These are phyloP conservation scores for Neuroscelio doddi DNA, from an alignment of 2,888 invertebrate genomes.

Conservation along the genomic window DNA sequence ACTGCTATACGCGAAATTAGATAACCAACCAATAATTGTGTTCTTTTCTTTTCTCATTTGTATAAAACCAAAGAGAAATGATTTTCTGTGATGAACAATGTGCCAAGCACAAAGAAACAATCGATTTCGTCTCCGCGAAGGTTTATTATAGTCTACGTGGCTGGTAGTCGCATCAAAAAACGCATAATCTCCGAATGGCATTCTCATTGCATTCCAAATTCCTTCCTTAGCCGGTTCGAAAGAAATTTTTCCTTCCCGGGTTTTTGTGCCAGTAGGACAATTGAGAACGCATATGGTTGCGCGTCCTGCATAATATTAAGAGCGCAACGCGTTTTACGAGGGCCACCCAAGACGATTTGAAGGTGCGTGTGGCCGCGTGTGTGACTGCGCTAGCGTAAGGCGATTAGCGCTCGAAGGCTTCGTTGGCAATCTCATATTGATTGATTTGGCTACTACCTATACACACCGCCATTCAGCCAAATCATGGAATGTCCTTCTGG, in stretches of 20 bases:
- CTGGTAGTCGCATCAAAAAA: constrained; percentile 22
- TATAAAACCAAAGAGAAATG: too few relatives aligned
- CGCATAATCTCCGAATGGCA: constrained; percentile 41
- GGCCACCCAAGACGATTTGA: constrained; percentile 62
- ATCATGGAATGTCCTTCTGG: constrained; percentile 54
- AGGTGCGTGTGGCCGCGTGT: constrained; percentile 50
- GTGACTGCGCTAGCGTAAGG: constrained; percentile 49
- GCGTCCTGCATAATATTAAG: constrained; percentile 65
- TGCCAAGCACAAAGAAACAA: constrained; percentile 11
- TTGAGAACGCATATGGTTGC: constrained; percentile 56
- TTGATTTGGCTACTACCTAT: constrained; percentile 47
- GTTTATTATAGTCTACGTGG: constrained; percentile 12
- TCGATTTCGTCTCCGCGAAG: constrained; percentile 7
- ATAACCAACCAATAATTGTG: too few relatives aligned
- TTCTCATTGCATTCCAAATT: constrained; percentile 40
- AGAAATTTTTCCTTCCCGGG: constrained; percentile 32
- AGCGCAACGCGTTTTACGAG: constrained; percentile 60
- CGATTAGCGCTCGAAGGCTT: constrained; percentile 52
- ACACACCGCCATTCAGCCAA: constrained; percentile 22
- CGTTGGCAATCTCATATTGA: constrained; percentile 53
- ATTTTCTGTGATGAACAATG: constrained; percentile 4
- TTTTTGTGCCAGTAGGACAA: constrained; percentile 53
- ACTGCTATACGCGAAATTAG: too few relatives aligned
- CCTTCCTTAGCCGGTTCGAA: constrained; percentile 25
- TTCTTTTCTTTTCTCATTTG: too few relatives aligned